A percentile compares a stretch with the other conserved stretches of the same genome.
phyloP scores from a whole-genome alignment of 1,140 invertebrate genomes.

The Caenorhabditis latens region DNA sequence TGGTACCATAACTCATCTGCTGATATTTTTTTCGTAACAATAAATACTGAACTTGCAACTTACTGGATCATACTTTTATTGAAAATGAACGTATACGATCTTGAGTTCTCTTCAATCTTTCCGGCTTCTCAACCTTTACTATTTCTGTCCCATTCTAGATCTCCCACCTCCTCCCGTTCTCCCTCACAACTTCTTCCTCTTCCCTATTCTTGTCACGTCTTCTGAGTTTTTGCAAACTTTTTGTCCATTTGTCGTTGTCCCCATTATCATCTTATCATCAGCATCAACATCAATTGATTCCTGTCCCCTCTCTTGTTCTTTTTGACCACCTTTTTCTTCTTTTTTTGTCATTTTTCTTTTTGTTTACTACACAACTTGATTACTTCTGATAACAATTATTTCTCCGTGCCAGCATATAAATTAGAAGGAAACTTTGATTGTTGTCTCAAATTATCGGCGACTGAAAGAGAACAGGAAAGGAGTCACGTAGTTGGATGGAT shows the following conservation, averaged over 20 bases:
- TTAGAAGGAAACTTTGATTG: not conserved
- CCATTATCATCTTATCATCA: slow-evolving; percentile 32
- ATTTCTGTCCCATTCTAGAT: no score
- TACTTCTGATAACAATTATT: not conserved
- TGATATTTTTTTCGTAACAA: no score
- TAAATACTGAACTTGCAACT: no score
- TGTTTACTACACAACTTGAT: slow-evolving; percentile 49
- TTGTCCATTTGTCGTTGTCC: slow-evolving; percentile 19
- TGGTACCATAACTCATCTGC: no score
- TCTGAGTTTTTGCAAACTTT: slow-evolving; percentile 30
- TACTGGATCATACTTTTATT: no score
- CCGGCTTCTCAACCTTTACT: no score
- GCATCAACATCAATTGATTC: not conserved
- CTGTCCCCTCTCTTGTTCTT: not conserved
- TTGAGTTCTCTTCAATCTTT: no score
- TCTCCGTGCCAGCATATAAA: not conserved
- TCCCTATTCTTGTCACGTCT: not conserved
- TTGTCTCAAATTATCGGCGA: not conserved
- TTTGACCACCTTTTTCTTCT: slow-evolving; percentile 36
- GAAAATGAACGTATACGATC: no score
- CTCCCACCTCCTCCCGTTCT: not conserved
- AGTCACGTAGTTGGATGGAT: no score
- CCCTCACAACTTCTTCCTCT: not conserved
- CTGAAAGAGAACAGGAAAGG: no score
- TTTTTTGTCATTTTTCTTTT: not conserved